A percentile compares a stretch with the other conserved stretches of the same genome.
These are phyloP conservation scores for Micrasema minimum DNA, from an alignment of 1,140 invertebrate species.

Conservation along the genomic window DNA sequence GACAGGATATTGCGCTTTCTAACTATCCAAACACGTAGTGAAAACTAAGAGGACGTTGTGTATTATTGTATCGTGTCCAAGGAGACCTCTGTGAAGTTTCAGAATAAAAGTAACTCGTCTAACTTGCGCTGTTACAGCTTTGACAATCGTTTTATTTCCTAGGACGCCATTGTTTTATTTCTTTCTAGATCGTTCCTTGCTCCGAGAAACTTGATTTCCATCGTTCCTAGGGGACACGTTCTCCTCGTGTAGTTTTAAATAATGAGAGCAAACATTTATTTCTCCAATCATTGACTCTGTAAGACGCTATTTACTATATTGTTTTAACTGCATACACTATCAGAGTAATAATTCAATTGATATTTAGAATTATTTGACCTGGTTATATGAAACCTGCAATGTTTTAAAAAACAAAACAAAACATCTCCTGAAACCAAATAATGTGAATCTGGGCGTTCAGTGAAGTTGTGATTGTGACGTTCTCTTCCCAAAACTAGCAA, in stretches of 20 bases:
- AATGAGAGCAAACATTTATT: background rate
- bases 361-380: too few relatives aligned
- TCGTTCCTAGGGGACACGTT: constrained; percentile 12
- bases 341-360: too few relatives aligned
- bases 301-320: background rate
- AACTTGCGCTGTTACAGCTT: constrained; percentile 44
- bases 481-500: background rate
- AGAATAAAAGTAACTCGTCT: constrained; percentile 43
- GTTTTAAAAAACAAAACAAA: too few relatives aligned
- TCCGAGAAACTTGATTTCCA: constrained; percentile 12
- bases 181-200: constrained; percentile 14
- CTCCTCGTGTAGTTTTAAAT: background rate
- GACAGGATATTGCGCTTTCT: too few relatives aligned
- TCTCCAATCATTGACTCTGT: background rate
- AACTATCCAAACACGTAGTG: too few relatives aligned
- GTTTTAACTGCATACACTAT: background rate
- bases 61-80: constrained; percentile 37
- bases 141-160: constrained; percentile 47
- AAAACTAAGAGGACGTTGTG: constrained; percentile 42
- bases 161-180: constrained; percentile 24
- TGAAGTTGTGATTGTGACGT: too few relatives aligned
- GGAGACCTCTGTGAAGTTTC: constrained; percentile 43
- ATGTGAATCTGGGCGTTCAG: too few relatives aligned
- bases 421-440: too few relatives aligned
- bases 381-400: too few relatives aligned